phyloP scores from a whole-genome alignment of 2,797 vertebrate genomes.

The Cynopterus sphinx region DNA sequence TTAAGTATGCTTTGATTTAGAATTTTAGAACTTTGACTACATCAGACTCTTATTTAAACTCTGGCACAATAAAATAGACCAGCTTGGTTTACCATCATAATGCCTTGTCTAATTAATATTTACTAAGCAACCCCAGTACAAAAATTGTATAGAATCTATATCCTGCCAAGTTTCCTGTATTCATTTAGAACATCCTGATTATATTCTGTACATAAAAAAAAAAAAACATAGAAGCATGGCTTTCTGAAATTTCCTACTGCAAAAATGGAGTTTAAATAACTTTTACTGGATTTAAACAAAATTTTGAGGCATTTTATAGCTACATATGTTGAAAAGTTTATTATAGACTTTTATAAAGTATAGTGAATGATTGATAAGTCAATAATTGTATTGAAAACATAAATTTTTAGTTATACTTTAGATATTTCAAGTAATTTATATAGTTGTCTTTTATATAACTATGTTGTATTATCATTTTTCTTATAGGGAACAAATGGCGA shows the following conservation, averaged over 20 bases:
- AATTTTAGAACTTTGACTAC: conserved; percentile 24
- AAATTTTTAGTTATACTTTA: not conserved
- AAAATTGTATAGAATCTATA: not conserved
- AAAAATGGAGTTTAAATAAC: conserved; percentile 9
- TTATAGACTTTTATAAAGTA: conserved; percentile 15
- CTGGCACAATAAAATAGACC: not conserved
- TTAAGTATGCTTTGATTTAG: not conserved
- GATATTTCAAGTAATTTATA: conserved; percentile 7
- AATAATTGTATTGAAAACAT: not conserved
- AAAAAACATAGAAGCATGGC: not conserved
- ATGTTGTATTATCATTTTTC: conserved; percentile 82
- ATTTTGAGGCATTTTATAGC: not conserved
- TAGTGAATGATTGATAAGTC: not conserved
- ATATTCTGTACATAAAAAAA: conserved; percentile 11
- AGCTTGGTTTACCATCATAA: not conserved
- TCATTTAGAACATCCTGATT: conserved; percentile 4
- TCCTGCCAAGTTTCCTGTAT: not conserved
- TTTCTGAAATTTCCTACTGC: not conserved
- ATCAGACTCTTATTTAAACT: conserved; percentile 35
- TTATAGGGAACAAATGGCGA: conserved; percentile 97
- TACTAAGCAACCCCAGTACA: not conserved
- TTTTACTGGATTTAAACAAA: conserved; percentile 17
- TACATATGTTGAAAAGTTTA: not conserved
- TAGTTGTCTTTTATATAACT: conserved; percentile 57
- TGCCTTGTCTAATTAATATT: conserved; percentile 27